phyloP scores from a whole-genome alignment of 2,888 invertebrate species.

The Carabus problematicus region DNA sequence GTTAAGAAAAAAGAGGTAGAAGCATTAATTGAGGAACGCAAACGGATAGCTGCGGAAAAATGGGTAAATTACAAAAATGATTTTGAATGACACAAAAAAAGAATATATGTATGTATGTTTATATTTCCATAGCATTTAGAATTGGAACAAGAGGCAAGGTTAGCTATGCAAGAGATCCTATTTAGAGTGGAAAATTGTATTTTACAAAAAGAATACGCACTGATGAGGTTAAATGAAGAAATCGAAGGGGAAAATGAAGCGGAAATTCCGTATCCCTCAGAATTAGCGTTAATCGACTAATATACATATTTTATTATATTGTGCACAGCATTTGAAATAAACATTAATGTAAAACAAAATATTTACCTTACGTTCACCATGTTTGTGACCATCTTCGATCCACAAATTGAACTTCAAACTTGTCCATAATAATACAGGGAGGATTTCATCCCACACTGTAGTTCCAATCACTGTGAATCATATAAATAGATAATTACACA shows the following conservation, averaged over 20 bases:
- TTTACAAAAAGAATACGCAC: conserved; percentile 51
- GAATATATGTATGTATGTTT: background rate
- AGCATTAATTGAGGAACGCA: conserved; percentile 53
- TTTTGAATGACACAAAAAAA: background rate
- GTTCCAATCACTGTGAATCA: conserved; percentile 2
- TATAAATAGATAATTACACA: background rate
- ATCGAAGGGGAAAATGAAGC: conserved; percentile 49
- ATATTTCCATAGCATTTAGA: conserved; percentile 41
- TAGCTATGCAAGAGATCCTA: conserved; percentile 54
- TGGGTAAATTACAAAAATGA: conserved; percentile 49
- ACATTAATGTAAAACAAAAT: background rate
- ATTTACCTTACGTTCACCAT: background rate
- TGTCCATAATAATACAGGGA: background rate
- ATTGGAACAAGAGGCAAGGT: conserved; percentile 55
- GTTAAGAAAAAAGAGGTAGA: conserved; percentile 53
- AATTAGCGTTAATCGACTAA: too few relatives aligned
- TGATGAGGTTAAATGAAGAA: conserved; percentile 48
- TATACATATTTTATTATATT: background rate
- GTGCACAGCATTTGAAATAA: background rate
- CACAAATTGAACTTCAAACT: conserved; percentile 3
- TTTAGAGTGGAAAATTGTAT: conserved; percentile 54
- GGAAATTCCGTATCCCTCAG: conserved; percentile 1
- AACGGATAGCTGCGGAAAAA: conserved; percentile 52
- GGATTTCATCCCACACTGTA: conserved; percentile 1
- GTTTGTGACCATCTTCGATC: conserved; percentile 4